These are phyloP conservation scores for Tryphoninae sp. DNA, from an alignment of 2,888 invertebrate genomes.

Conservation along the genomic window DNA sequence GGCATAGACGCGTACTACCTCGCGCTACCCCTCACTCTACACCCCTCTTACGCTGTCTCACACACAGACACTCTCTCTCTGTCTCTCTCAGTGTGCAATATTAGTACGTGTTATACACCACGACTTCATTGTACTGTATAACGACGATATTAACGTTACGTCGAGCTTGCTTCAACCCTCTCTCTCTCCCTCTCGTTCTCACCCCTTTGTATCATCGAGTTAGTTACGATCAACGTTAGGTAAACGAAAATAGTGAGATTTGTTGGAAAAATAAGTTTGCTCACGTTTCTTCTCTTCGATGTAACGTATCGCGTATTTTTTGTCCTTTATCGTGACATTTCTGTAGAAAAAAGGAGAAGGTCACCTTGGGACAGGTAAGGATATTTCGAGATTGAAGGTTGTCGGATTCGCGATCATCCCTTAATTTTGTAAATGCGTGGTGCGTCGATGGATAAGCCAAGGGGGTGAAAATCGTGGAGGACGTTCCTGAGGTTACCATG, in stretches of 20 bases:
- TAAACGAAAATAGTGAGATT: too few relatives aligned
- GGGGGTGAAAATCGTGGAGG: not conserved
- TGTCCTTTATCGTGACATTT: too few relatives aligned
- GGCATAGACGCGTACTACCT: conserved; percentile 50
- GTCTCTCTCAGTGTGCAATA: not conserved
- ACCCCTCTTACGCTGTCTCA: not conserved
- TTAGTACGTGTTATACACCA: conserved; percentile 46
- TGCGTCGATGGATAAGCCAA: not conserved
- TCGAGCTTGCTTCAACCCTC: conserved; percentile 2
- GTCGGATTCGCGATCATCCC: too few relatives aligned
- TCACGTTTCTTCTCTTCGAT: too few relatives aligned
- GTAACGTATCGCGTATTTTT: too few relatives aligned
- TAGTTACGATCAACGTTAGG: not conserved
- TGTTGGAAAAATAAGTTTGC: too few relatives aligned
- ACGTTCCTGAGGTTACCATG: not conserved
- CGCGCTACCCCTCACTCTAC: conserved; percentile 29
- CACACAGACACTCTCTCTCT: not conserved
- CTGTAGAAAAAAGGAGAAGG: too few relatives aligned
- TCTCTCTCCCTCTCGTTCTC: too few relatives aligned
- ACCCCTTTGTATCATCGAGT: not conserved
- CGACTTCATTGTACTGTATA: conserved; percentile 51
- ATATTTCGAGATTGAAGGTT: too few relatives aligned
- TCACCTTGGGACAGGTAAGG: too few relatives aligned
- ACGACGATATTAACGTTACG: conserved; percentile 25
- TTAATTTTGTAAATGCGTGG: too few relatives aligned